phyloP scores from a whole-genome alignment of 2,888 invertebrate genomes.

The Mallateleia sp. region DNA sequence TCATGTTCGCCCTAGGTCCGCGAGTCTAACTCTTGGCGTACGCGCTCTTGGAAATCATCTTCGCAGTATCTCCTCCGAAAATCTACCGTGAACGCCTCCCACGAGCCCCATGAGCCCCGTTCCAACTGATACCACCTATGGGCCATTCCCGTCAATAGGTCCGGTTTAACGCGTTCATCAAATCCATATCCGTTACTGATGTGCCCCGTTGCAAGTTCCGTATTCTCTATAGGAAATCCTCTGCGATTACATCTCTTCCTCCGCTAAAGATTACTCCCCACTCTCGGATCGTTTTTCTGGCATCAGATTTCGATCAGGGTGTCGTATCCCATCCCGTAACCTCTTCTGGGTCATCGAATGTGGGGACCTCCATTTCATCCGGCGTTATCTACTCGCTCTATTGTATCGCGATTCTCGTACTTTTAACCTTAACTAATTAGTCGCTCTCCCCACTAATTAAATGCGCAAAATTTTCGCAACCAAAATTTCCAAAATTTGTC shows the following conservation, averaged over 20 bases:
- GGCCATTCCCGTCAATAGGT: background rate
- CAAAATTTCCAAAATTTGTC: too few relatives aligned
- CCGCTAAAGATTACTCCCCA: background rate
- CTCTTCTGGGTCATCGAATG: too few relatives aligned
- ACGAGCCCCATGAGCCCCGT: background rate
- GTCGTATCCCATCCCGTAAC: too few relatives aligned
- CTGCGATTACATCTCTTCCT: background rate
- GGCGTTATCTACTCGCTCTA: too few relatives aligned
- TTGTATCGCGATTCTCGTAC: too few relatives aligned
- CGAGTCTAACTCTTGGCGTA: background rate
- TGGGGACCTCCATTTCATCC: too few relatives aligned
- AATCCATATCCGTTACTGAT: background rate
- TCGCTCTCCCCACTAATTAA: too few relatives aligned
- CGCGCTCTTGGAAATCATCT: background rate
- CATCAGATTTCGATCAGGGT: too few relatives aligned
- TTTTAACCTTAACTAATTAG: too few relatives aligned
- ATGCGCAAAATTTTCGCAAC: too few relatives aligned
- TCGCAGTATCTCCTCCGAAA: background rate
- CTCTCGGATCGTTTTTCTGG: background rate
- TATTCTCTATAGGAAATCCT: background rate
- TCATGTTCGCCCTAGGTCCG: background rate
- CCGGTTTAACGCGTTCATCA: background rate
- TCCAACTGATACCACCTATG: slow-evolving; percentile 5
- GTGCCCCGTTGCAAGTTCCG: background rate
- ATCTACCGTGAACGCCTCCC: background rate